phyloP scores from a whole-genome alignment of 2,797 vertebrate genomes.

The Leptoclinus maculatus region DNA sequence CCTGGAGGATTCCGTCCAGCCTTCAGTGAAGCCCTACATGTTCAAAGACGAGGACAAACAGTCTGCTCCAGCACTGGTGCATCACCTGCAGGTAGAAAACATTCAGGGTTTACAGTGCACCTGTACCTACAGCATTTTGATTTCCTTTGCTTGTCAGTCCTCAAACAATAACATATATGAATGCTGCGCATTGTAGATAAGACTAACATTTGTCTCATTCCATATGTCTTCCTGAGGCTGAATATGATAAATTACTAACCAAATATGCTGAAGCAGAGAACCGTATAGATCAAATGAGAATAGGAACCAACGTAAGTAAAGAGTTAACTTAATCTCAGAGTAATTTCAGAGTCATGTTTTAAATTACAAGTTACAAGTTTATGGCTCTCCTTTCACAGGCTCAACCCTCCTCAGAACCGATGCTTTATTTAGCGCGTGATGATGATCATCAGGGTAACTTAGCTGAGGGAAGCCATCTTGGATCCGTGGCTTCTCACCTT shows the following conservation, averaged over 20 bases:
- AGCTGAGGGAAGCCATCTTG: constrained; percentile 50
- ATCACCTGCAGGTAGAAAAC: constrained; percentile 79
- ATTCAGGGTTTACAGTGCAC: not conserved
- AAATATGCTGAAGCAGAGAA: constrained; percentile 82
- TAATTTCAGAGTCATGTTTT: not conserved
- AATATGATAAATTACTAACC: constrained; percentile 82
- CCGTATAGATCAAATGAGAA: constrained; percentile 78
- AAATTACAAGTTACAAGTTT: not conserved
- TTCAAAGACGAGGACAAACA: constrained; percentile 69
- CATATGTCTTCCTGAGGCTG: constrained; percentile 67
- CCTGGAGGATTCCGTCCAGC: constrained; percentile 80
- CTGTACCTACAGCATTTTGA: not conserved
- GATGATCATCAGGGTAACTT: constrained; percentile 42
- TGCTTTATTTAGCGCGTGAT: constrained; percentile 44
- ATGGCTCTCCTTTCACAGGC: constrained; percentile 49
- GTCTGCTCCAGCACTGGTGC: constrained; percentile 61
- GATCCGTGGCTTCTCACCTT: constrained; percentile 34
- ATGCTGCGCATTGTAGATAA: not conserved
- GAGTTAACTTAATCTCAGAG: not conserved
- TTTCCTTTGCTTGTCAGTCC: not conserved
- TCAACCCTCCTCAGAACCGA: constrained; percentile 47
- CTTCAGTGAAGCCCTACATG: constrained; percentile 60
- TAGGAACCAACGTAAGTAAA: constrained; percentile 72
- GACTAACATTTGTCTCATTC: constrained; percentile 16
- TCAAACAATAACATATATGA: not conserved